A percentile compares a stretch with the other conserved stretches of the same genome.
Evolutionary conservation across 2,888 invertebrate species (phyloP).

Genomic region (Heliconius ismenius): DNA sequence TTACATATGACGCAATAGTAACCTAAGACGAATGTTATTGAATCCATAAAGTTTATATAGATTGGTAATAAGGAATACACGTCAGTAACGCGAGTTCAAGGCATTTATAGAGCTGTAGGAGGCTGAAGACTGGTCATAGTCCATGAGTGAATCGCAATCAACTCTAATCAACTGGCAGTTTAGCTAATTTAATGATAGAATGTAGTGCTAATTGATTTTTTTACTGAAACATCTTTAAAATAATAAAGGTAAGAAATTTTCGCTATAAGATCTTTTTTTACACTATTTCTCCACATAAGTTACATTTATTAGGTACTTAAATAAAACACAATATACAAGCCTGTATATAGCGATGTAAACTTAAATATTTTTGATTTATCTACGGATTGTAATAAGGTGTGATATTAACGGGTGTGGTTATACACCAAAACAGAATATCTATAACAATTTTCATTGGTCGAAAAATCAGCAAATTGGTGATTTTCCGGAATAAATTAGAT

Average conservation of each 20-base stretch:
- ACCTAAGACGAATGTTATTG: constrained; percentile 15
- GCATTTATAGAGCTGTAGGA: constrained; percentile 17
- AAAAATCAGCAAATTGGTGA: too few species aligned
- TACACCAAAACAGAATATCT: too few species aligned
- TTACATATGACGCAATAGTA: background rate
- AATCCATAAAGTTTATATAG: constrained; percentile 23
- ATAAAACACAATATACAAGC: too few species aligned
- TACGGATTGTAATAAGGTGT: too few species aligned
- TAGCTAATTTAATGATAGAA: constrained; percentile 6
- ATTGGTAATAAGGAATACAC: constrained; percentile 20
- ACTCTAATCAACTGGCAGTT: constrained; percentile 12
- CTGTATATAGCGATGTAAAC: too few species aligned
- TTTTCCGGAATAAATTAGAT: too few species aligned
- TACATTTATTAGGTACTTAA: background rate
- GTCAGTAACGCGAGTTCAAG: constrained; percentile 16
- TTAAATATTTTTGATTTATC: too few species aligned
- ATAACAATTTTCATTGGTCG: too few species aligned
- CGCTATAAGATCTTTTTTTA: too few species aligned
- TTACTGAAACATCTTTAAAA: background rate
- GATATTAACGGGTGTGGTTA: too few species aligned
- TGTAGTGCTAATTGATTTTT: background rate
- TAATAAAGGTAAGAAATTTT: background rate
- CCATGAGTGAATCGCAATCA: constrained; percentile 17
- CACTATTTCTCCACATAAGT: background rate
- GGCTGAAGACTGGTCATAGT: constrained; percentile 28